Evolutionary conservation across 2,888 invertebrate species (phyloP), one percentile per base, ranked within the genome.

Genomic region (Pachydiplax longipennis): DNA sequence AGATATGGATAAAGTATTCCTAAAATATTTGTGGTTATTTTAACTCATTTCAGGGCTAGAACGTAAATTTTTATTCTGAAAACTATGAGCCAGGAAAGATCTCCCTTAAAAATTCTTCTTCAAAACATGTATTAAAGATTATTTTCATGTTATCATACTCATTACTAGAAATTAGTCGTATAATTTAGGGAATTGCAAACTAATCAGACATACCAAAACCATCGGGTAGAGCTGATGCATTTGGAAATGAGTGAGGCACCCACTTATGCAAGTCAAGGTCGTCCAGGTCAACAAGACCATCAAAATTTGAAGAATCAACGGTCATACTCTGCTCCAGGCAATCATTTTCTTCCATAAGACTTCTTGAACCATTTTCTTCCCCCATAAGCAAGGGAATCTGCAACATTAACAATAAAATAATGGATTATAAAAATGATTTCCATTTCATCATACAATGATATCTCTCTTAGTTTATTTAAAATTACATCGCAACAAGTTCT

Each of bases 381-480:
- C 92, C 92, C 91, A 92, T 90, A 44, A 92, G 90, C 91, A 92
- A 92, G n/a, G 92, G 92, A 65, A 92, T 92, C 92, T 92, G 91
- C 35, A 91, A 91, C 44, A 18, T 80, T 10, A 91, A 53, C 35
- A 31, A 81, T 18, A 15, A 44, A 44, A 37, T n/a, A 37, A 61
- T n/a, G 18, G 3, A 18, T 83, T 4, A 0, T 53, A 31, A 73
- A n/a, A 13, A 10, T 80, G 0, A 80, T 80, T 25, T 2, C 2
- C 31, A 31, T 35, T 44, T 44, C 4, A 6, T 44, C 10, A 10
- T 44, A 44, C 44, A 6, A 4, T 44, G 44, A 44, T 44, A 8
- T 8, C 4, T 8, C 4, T 10, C 6, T 44, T 44, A 6, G 1
- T 10, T 44, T 44, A 6, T 44, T 44, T 44, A 8, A 44, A 44